These are phyloP conservation scores for Aegotheles bennettii DNA, from an alignment of 2,113 vertebrate species.

Conservation along the genomic window DNA sequence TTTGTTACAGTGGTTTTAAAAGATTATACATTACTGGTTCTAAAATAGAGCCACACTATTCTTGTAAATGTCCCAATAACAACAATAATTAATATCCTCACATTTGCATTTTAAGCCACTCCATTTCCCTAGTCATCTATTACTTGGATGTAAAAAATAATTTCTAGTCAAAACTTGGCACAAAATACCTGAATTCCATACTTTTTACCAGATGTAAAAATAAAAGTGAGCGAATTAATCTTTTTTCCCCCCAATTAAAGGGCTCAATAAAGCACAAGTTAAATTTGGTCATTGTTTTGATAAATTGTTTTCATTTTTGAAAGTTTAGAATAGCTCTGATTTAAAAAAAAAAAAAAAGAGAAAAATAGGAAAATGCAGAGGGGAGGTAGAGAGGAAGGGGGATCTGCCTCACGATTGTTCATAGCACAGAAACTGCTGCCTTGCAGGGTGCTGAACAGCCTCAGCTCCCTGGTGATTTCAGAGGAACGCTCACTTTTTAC, in stretches of 20 bases:
- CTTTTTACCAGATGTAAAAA: slow-evolving; percentile 62
- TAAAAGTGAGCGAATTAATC: slow-evolving; percentile 15
- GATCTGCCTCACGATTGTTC: background rate
- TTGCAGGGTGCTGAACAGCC: background rate
- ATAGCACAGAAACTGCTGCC: background rate
- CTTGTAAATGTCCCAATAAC: slow-evolving; percentile 32
- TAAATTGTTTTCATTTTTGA: slow-evolving; percentile 5
- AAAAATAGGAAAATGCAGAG: background rate
- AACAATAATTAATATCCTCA: slow-evolving; percentile 47
- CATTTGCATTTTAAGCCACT: slow-evolving; percentile 59
- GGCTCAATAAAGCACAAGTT: slow-evolving; percentile 3
- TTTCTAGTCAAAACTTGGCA: slow-evolving; percentile 59
- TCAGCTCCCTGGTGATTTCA: background rate
- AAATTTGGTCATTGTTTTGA: slow-evolving; percentile 15
- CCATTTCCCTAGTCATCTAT: slow-evolving; percentile 46
- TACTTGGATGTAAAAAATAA: slow-evolving; percentile 13
- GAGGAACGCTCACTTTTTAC: background rate
- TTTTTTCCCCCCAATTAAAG: background rate
- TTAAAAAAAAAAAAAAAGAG: background rate
- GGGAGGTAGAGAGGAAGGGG: background rate
- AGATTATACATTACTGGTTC: slow-evolving; percentile 22
- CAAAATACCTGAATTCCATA: slow-evolving; percentile 40
- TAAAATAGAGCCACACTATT: slow-evolving; percentile 3
- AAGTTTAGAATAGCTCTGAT: background rate
- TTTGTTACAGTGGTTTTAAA: slow-evolving; percentile 31